Evolutionary conservation across 1,140 invertebrate species (phyloP).

Genomic region (Neodiprion virginianus): DNA sequence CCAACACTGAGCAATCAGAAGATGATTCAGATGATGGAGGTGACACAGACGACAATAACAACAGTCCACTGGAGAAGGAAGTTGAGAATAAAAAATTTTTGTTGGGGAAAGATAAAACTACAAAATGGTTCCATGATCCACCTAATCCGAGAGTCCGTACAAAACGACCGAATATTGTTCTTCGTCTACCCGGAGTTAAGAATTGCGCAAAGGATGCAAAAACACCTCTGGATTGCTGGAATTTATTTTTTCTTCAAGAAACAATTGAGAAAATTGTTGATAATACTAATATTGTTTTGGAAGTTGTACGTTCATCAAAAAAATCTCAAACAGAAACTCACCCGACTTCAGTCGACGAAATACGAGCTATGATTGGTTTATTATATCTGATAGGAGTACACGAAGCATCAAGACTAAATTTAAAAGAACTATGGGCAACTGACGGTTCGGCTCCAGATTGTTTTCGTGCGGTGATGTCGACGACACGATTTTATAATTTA

Average conservation of each 20-base stretch:
- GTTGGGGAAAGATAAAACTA: too few relatives aligned
- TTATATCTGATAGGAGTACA: conserved; percentile 20
- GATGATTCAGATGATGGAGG: too few relatives aligned
- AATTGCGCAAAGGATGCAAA: conserved; percentile 6
- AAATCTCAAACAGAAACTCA: conserved; percentile 17
- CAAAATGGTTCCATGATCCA: too few relatives aligned
- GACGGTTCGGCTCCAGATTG: conserved; percentile 34
- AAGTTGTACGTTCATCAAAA: conserved; percentile 8
- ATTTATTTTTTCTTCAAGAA: conserved; percentile 16
- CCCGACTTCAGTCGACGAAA: conserved; percentile 15
- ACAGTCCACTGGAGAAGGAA: too few relatives aligned
- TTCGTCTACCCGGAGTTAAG: conserved; percentile 7
- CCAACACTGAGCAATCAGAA: too few relatives aligned
- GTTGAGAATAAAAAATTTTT: too few relatives aligned
- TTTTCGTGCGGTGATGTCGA: conserved; percentile 30
- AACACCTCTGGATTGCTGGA: conserved; percentile 15
- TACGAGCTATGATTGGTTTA: conserved; percentile 21
- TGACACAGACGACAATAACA: too few relatives aligned
- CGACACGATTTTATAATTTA: conserved; percentile 29
- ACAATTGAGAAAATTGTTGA: conserved; percentile 19
- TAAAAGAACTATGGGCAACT: conserved; percentile 37
- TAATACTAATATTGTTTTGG: conserved; percentile 20
- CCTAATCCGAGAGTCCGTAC: not conserved
- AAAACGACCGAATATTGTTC: conserved; percentile 13
- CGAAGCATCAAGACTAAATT: conserved; percentile 27